phyloP scores from a whole-genome alignment of 2,113 vertebrate species.

The Chaetodon auriga region DNA sequence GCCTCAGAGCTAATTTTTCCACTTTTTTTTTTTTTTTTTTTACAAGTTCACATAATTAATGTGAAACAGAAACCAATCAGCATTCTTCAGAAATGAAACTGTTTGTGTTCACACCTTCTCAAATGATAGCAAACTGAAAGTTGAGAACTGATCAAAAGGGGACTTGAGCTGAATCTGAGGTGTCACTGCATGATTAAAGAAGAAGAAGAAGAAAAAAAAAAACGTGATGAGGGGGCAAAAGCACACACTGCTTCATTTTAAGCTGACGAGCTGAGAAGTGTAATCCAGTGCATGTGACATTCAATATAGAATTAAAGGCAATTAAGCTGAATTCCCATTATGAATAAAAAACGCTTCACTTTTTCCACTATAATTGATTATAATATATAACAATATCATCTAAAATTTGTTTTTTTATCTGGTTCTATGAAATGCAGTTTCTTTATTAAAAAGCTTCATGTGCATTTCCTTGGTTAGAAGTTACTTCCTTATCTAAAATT shows the following conservation, averaged over 20 bases:
- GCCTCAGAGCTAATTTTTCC: neutral
- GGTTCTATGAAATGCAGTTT: neutral
- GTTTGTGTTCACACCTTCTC: constrained; percentile 1
- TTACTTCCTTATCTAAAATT: constrained; percentile 51
- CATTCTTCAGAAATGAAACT: neutral
- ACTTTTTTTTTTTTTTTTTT: neutral
- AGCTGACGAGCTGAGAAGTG: neutral
- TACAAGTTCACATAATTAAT: constrained; percentile 8
- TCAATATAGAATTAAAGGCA: constrained; percentile 4
- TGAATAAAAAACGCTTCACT: neutral
- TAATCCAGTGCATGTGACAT: neutral
- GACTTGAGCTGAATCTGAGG: neutral
- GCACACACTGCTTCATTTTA: neutral
- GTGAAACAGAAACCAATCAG: constrained; percentile 3
- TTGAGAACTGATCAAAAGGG: neutral
- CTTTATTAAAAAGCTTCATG: constrained; percentile 3
- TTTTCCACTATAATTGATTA: neutral
- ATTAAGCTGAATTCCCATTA: neutral
- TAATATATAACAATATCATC: no score
- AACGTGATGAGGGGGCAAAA: neutral
- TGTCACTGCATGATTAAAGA: neutral
- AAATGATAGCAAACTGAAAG: neutral
- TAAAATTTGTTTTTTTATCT: neutral
- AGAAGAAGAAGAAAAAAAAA: neutral
- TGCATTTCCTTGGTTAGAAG: constrained; percentile 24